Percentiles rank a stretch among this genome's conserved stretches.
Evolutionary conservation across 1,140 invertebrate species (phyloP).

Genomic region (Thaumetopoea pityocampa): DNA sequence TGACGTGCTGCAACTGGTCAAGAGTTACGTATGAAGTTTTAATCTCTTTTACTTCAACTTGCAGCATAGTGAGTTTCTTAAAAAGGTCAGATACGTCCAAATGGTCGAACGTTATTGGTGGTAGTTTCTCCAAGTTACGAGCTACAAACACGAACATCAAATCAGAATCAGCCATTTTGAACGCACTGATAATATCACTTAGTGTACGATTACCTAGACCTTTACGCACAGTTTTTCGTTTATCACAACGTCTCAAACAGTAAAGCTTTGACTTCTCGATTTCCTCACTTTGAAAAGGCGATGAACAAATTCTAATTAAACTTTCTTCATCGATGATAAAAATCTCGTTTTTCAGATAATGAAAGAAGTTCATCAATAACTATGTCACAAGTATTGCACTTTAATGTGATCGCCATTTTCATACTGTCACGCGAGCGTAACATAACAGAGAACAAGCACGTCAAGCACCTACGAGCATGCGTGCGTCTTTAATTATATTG

Average conservation of each 20-base stretch:
- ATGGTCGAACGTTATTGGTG: constrained; percentile 20
- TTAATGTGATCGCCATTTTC: too few species aligned
- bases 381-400: too few species aligned
- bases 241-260: constrained; percentile 22
- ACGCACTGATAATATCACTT: constrained; percentile 9
- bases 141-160: constrained; percentile 21
- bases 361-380: too few species aligned
- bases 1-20: constrained; percentile 14
- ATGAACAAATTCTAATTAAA: too few species aligned
- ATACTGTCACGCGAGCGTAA: too few species aligned
- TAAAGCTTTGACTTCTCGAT: constrained; percentile 23
- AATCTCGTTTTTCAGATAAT: too few species aligned
- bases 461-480: too few species aligned
- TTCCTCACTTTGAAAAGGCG: too few species aligned
- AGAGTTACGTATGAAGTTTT: constrained; percentile 14
- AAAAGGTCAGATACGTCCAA: constrained; percentile 20
- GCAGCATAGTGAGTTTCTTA: constrained; percentile 19
- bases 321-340: too few species aligned
- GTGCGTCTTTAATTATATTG: too few species aligned
- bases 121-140: constrained; percentile 18
- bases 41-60: constrained; percentile 14
- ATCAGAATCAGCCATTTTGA: constrained; percentile 18
- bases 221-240: constrained; percentile 15
- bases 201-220: constrained; percentile 16
- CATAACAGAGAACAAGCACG: too few species aligned